These are phyloP conservation scores for Zygaena filipendulae DNA, from an alignment of 2,888 invertebrate genomes.

Conservation along the genomic window DNA sequence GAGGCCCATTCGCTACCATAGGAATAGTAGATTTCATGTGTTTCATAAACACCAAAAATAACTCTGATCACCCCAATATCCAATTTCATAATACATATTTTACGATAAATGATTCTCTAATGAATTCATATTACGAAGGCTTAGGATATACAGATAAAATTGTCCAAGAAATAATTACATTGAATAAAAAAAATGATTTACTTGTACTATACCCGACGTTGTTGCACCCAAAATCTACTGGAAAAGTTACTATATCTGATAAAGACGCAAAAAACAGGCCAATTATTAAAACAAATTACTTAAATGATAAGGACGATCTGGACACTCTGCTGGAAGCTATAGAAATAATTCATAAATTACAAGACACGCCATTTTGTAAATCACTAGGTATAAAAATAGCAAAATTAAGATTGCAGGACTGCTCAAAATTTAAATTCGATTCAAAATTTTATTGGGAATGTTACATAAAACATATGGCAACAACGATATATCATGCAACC, in stretches of 20 bases:
- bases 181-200: constrained; percentile 32
- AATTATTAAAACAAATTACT: constrained; percentile 69
- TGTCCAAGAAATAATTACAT: constrained; percentile 21
- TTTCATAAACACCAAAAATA: constrained; percentile 54
- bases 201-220: constrained; percentile 42
- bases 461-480: constrained; percentile 58
- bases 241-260: constrained; percentile 61
- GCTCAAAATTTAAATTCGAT: constrained; percentile 27
- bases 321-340: constrained; percentile 44
- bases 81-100: constrained; percentile 48
- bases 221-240: constrained; percentile 61
- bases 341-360: constrained; percentile 34
- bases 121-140: too few relatives aligned
- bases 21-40: constrained; percentile 54
- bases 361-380: constrained; percentile 41
- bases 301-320: constrained; percentile 64
- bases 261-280: constrained; percentile 58
- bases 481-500: constrained; percentile 73
- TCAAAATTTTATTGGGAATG: constrained; percentile 67
- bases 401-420: constrained; percentile 32
- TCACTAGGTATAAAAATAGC: constrained; percentile 32
- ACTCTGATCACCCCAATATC: constrained; percentile 53
- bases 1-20: constrained; percentile 49
- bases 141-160: constrained; percentile 31
- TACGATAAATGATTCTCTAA: constrained; percentile 22